Conservation (phyloP, 2,797 vertebrate genomes). For the Lycodopsis pacificus region DNA sequence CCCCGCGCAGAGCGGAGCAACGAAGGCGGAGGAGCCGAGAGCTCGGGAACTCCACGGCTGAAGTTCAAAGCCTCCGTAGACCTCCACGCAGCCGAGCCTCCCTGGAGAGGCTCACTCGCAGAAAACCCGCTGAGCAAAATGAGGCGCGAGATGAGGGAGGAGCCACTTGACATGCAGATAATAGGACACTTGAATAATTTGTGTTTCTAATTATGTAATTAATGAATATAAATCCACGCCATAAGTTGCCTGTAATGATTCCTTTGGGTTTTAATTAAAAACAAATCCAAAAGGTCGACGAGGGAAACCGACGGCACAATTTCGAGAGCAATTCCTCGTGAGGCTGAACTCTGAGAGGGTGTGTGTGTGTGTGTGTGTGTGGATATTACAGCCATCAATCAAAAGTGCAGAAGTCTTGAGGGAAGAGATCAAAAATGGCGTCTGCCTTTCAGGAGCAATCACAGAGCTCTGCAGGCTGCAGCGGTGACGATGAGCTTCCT, state of each 20-base stretch:
- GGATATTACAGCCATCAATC: constrained; percentile 59
- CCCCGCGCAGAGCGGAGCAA: background rate
- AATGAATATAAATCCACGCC: background rate
- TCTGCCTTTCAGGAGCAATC: constrained; percentile 16
- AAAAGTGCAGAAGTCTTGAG: background rate
- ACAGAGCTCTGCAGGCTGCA: constrained; percentile 8
- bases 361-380: background rate
- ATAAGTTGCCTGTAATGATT: background rate
- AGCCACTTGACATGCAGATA: background rate
- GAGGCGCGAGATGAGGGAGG: constrained; percentile 5
- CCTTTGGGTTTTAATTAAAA: background rate
- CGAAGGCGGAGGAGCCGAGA: constrained; percentile 16
- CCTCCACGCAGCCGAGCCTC: constrained; percentile 22
- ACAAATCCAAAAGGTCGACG: too few species aligned
- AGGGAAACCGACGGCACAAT: background rate
- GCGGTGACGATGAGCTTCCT: background rate
- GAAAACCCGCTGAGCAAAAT: background rate
- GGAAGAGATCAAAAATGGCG: constrained; percentile 34
- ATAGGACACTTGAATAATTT: background rate
- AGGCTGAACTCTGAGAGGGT: constrained; percentile 4
- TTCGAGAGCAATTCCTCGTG: background rate
- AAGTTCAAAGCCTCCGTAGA: constrained; percentile 40
- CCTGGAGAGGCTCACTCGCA: background rate
- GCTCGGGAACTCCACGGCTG: constrained; percentile 11
- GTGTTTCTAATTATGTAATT: background rate